Evolutionary conservation across 2,888 invertebrate genomes (phyloP), one percentile per base, ranked within the genome.

Genomic region (Tortricodes alternella): DNA sequence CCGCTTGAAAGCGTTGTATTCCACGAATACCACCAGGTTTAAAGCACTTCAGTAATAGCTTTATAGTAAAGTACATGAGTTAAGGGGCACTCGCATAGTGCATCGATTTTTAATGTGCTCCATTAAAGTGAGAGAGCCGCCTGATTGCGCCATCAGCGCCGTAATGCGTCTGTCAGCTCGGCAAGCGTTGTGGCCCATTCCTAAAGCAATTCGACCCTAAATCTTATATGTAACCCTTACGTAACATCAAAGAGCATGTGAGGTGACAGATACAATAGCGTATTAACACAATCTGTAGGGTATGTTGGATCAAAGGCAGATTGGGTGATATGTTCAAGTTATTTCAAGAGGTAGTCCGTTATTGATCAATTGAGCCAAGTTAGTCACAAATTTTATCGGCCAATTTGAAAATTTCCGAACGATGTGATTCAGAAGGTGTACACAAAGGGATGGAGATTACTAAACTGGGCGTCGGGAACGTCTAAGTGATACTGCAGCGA

Each of bases 41-140:
- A 35, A 49, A 55, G 55, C 48, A 44, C 56, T 49, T 44, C 23
- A 50, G 44, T 55, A 43, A 43, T 44, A 50, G 37, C 37, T 27
- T 50, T 50, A 56, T 44, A 9, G 23, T 44, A 37, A 56, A 50
- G 50, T 43, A 44, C 29, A 43, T 23, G 55, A 55, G 53, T 53
- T 58, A 58, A 46, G 41, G 46, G 48, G 53, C 41, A 50, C 60
- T 58, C 53, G 35, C 59, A 59, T 60, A 60, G 65, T 55, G 60
- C 71, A 80, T 82, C 73, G 80, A 82, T 80, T 82, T 83, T 80
- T 80, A 76, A 80, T 82, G 64, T 73, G 75, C 53, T 62, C 71
- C 71, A 83, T 83, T 83, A 78, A 78, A 73, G 74, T 78, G 73
- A 73, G 78, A 80, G 80, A 78, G 74, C 70, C 73, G 68, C 66